Conservation (phyloP, 2,888 invertebrate species). For the Rhogogaster chlorosoma region DNA sequence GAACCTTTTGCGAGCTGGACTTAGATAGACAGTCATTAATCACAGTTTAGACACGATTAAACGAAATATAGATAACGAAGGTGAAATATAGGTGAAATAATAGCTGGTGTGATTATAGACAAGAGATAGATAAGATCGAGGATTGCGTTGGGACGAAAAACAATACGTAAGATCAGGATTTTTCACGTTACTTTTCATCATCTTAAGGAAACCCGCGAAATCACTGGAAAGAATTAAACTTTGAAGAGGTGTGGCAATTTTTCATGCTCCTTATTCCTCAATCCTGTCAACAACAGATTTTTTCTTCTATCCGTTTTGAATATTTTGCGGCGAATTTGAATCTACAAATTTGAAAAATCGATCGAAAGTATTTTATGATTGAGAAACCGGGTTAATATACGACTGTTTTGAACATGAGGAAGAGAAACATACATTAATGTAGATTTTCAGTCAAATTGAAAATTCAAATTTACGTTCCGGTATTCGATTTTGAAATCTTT, state of each 20-base stretch:
- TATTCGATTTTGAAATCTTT: background rate
- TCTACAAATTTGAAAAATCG: too few species aligned
- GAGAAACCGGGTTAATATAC: too few species aligned
- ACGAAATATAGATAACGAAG: conserved; percentile 1
- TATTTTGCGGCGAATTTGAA: too few species aligned
- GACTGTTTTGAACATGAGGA: too few species aligned
- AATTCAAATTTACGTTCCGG: too few species aligned
- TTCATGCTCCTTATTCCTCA: background rate
- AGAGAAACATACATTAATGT: too few species aligned
- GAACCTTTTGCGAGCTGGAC: background rate
- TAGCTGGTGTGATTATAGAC: background rate
- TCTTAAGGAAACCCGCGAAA: background rate
- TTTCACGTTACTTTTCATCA: background rate
- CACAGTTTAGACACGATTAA: background rate
- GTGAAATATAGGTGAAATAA: background rate
- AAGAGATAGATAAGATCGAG: background rate
- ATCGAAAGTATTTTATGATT: too few species aligned
- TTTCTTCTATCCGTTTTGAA: too few species aligned
- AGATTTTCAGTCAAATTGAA: too few species aligned
- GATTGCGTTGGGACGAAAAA: background rate
- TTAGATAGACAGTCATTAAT: conserved; percentile 15
- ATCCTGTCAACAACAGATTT: too few species aligned
- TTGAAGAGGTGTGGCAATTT: background rate
- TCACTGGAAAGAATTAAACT: background rate
- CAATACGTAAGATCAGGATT: background rate